A percentile compares a stretch with the other conserved stretches of the same genome.
Conservation (phyloP, 2,797 vertebrate genomes). For the Ptychobarbus kaznakovi region DNA sequence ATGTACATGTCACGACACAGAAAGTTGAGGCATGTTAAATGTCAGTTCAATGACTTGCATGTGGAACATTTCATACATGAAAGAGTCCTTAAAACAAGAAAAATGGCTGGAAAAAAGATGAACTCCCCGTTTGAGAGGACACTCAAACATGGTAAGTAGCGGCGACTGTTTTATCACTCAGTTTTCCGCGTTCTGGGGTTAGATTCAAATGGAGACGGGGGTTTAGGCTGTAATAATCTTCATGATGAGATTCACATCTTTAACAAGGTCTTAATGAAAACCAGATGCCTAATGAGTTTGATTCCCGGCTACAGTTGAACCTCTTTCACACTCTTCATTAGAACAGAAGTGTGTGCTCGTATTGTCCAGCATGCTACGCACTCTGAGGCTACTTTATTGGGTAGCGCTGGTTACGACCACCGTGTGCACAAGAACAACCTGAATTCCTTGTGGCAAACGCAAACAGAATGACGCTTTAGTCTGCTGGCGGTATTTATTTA, state of each 20-base stretch:
- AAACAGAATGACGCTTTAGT: background rate
- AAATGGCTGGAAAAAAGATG: background rate
- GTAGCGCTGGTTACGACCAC: background rate
- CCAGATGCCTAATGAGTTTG: slow-evolving; percentile 60
- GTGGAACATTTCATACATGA: background rate
- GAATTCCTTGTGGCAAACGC: slow-evolving; percentile 1
- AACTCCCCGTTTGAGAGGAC: background rate
- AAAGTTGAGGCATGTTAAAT: too few species aligned
- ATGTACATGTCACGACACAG: background rate
- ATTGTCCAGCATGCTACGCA: slow-evolving; percentile 14
- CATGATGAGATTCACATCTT: slow-evolving; percentile 44
- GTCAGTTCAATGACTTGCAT: background rate
- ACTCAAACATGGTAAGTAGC: slow-evolving; percentile 23
- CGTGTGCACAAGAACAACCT: background rate
- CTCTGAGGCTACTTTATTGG: slow-evolving; percentile 5
- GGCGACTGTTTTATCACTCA: slow-evolving; percentile 1
- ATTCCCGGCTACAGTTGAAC: slow-evolving; percentile 34
- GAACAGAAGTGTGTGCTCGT: slow-evolving; percentile 25
- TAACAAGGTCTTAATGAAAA: slow-evolving; percentile 50
- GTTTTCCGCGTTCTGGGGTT: slow-evolving; percentile 14
- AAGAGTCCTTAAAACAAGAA: background rate
- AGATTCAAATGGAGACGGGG: slow-evolving; percentile 28
- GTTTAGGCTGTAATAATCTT: slow-evolving; percentile 22
- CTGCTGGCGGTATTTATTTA: slow-evolving; percentile 3
- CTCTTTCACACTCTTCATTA: slow-evolving; percentile 17